Percentiles rank a stretch among this genome's conserved stretches.
Evolutionary conservation across 2,797 vertebrate genomes (phyloP).

Genomic region (Perodicticus potto): DNA sequence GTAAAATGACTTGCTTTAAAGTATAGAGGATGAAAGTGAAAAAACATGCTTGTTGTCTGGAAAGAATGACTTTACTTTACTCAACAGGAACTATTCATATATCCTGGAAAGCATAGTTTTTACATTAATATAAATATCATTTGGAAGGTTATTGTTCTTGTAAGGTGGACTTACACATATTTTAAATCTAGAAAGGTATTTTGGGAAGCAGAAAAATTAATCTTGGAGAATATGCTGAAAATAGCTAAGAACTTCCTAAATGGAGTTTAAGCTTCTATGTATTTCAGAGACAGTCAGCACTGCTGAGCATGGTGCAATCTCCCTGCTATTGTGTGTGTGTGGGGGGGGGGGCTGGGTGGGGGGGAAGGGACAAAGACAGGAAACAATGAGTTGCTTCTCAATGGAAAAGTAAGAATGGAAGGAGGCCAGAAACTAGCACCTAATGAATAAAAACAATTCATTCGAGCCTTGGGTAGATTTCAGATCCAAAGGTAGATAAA

Average conservation of each 20-base stretch:
- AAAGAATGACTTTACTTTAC: slow-evolving; percentile 35
- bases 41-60: background rate
- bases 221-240: background rate
- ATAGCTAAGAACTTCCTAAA: background rate
- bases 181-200: slow-evolving; percentile 46
- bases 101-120: slow-evolving; percentile 11
- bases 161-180: background rate
- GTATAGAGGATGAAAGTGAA: background rate
- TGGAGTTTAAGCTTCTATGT: background rate
- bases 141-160: slow-evolving; percentile 52
- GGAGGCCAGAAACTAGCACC: background rate
- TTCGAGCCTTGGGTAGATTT: background rate
- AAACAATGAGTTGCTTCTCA: slow-evolving; percentile 42
- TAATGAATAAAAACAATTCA: background rate
- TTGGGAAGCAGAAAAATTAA: background rate
- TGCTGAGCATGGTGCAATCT: background rate
- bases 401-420: background rate
- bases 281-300: background rate
- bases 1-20: slow-evolving; percentile 50
- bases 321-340: background rate
- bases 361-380: background rate
- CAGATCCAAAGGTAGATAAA: background rate
- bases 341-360: too few species aligned
- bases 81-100: background rate
- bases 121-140: slow-evolving; percentile 38